These are phyloP conservation scores for Mesocricetus auratus DNA, from an alignment of 2,113 vertebrate genomes.

Conservation along the genomic window DNA sequence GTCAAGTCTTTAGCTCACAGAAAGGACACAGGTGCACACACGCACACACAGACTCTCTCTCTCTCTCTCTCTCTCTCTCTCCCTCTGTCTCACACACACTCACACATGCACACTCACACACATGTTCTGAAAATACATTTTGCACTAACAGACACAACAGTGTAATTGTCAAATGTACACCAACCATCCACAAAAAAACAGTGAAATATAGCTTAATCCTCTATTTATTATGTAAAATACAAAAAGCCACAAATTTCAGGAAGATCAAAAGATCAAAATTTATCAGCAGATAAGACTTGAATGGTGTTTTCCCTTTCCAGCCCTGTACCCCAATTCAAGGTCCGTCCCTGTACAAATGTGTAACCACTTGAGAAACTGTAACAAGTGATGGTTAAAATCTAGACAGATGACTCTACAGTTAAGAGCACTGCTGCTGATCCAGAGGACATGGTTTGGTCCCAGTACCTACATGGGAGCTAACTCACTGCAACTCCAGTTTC, in stretches of 20 bases:
- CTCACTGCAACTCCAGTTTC: not conserved
- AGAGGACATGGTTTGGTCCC: not conserved
- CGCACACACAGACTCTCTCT: no score
- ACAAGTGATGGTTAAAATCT: not conserved
- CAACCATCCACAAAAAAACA: not conserved
- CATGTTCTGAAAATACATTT: not conserved
- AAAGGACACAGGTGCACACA: not conserved
- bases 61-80: no score
- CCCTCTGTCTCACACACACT: no score
- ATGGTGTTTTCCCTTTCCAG: not conserved
- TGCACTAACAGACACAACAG: not conserved
- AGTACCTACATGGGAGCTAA: not conserved
- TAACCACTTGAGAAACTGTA: not conserved
- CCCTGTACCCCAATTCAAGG: not conserved
- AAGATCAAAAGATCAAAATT: not conserved
- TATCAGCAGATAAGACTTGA: not conserved
- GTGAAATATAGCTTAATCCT: not conserved
- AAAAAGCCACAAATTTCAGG: not conserved
- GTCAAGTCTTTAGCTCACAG: not conserved
- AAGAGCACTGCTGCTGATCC: not conserved
- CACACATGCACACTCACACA: not conserved
- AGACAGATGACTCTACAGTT: not conserved
- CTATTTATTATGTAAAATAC: not conserved
- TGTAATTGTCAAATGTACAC: not conserved
- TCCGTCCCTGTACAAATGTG: no score